Percentiles rank a stretch among this genome's conserved stretches.
These are phyloP conservation scores for Batillaria attramentaria DNA, from an alignment of 1,140 invertebrate species.

Conservation along the genomic window DNA sequence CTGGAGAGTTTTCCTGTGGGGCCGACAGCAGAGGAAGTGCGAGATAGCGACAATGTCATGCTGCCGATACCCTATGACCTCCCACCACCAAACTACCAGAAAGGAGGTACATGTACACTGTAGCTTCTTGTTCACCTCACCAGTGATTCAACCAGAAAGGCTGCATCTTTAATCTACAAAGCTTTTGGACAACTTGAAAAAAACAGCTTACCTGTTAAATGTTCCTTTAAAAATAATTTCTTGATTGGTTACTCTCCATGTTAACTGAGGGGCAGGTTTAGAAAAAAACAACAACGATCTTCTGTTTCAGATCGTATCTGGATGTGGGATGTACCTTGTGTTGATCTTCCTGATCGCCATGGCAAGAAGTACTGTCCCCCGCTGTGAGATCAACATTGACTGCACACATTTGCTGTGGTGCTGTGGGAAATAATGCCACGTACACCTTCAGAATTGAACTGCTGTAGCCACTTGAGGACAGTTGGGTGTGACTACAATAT, in stretches of 20 bases:
- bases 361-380: slow-evolving; percentile 67
- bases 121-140: background rate
- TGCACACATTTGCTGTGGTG: too few relatives aligned
- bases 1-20: slow-evolving; percentile 69
- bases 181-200: too few relatives aligned
- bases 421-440: too few relatives aligned
- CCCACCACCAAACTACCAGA: slow-evolving; percentile 79
- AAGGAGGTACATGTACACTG: slow-evolving; percentile 71
- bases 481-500: too few relatives aligned
- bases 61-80: slow-evolving; percentile 87
- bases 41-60: slow-evolving; percentile 53
- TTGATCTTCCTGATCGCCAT: slow-evolving; percentile 64
- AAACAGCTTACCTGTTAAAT: too few relatives aligned
- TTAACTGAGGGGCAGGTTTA: background rate
- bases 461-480: too few relatives aligned
- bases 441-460: too few relatives aligned
- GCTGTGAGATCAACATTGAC: slow-evolving; percentile 22
- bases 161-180: too few relatives aligned
- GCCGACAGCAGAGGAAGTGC: slow-evolving; percentile 67
- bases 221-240: too few relatives aligned
- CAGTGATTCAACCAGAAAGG: background rate
- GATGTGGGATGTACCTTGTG: slow-evolving; percentile 69
- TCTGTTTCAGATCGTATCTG: slow-evolving; percentile 66
- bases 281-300: slow-evolving; percentile 19
- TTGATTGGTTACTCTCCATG: background rate